phyloP scores from a whole-genome alignment of 1,140 invertebrate genomes.

The Gonatopus flavifemur region DNA sequence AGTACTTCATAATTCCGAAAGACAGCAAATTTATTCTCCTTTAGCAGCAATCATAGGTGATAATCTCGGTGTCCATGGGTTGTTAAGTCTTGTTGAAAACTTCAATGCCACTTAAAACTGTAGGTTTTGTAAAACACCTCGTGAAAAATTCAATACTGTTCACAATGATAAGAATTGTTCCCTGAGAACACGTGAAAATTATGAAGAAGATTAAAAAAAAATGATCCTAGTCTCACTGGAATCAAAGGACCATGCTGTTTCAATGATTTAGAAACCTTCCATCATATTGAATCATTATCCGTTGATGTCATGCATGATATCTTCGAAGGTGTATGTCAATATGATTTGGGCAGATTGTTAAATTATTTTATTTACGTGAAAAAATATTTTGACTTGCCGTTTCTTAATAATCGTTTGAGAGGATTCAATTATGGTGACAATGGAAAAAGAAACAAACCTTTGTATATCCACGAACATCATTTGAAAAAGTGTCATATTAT shows the following conservation, averaged over 20 bases:
- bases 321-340: background rate
- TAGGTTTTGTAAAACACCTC: too few relatives aligned
- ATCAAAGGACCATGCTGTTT: constrained; percentile 19
- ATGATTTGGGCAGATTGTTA: background rate
- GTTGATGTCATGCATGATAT: constrained; percentile 20
- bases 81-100: constrained; percentile 18
- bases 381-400: background rate
- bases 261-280: constrained; percentile 16
- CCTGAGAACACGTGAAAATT: background rate
- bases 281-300: constrained; percentile 9
- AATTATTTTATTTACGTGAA: background rate
- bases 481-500: constrained; percentile 23
- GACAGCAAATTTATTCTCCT: constrained; percentile 17
- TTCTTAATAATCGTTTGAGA: background rate
- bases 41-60: constrained; percentile 22
- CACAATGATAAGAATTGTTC: background rate
- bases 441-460: background rate
- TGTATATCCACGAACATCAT: background rate
- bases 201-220: constrained; percentile 9
- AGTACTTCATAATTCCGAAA: constrained; percentile 3
- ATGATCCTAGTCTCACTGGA: constrained; percentile 14
- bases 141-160: constrained; percentile 9
- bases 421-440: background rate
- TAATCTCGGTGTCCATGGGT: constrained; percentile 24
- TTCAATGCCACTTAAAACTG: constrained; percentile 19